phyloP scores from a whole-genome alignment of 2,113 vertebrate species.

The Odocoileus virginianus region DNA sequence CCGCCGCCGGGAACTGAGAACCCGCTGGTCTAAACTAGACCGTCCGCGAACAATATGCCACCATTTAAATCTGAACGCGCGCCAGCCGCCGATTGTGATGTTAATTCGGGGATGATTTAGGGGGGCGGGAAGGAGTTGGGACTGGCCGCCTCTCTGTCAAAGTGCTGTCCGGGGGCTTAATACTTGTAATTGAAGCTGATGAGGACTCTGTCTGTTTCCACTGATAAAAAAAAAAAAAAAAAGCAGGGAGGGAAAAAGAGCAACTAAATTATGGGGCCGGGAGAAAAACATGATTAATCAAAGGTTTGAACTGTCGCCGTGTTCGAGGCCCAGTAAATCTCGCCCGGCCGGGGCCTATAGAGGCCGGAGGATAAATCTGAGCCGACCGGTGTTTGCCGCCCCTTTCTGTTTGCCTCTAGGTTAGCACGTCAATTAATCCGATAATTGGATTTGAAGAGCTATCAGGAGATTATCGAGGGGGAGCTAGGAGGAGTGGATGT shows the following conservation, averaged over 20 bases:
- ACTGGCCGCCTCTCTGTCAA: constrained; percentile 50
- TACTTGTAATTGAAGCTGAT: constrained; percentile 79
- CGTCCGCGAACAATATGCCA: constrained; percentile 62
- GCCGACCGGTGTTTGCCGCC: constrained; percentile 34
- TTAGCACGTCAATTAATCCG: constrained; percentile 76
- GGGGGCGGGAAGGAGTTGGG: constrained; percentile 23
- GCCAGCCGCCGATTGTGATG: constrained; percentile 74
- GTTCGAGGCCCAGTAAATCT: constrained; percentile 77
- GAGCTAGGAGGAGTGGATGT: neutral
- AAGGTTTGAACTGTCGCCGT: constrained; percentile 75
- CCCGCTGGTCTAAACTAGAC: neutral
- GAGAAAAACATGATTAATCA: constrained; percentile 80
- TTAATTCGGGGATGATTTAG: constrained; percentile 79
- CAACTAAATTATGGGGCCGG: constrained; percentile 76
- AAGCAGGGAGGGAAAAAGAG: constrained; percentile 54
- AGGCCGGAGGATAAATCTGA: constrained; percentile 75
- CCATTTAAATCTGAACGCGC: constrained; percentile 60
- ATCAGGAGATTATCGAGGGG: constrained; percentile 65
- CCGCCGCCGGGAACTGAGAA: neutral
- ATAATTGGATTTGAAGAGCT: constrained; percentile 79
- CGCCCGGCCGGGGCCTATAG: constrained; percentile 49
- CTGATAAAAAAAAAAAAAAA: constrained; percentile 71
- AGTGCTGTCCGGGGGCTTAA: constrained; percentile 67
- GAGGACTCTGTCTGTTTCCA: constrained; percentile 71
- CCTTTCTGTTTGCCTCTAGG: constrained; percentile 62